phyloP scores from a whole-genome alignment of 2,888 invertebrate genomes.

The Dynastes maya region DNA sequence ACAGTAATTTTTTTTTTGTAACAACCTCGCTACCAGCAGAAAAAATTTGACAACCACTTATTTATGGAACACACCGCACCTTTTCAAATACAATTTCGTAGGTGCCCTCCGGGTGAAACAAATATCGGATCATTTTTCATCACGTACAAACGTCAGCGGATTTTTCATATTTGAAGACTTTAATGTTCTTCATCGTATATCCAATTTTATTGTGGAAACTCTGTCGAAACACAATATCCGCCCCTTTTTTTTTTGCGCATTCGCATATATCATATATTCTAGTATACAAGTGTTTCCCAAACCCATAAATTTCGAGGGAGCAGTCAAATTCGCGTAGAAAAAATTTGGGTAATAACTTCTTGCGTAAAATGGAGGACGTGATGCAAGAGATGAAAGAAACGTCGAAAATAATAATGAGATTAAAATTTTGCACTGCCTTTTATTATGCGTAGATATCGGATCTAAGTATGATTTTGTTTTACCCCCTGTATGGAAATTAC shows the following conservation, averaged over 20 bases:
- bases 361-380: conserved; percentile 12
- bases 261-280: neutral
- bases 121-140: neutral
- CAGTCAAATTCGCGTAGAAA: conserved; percentile 34
- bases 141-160: neutral
- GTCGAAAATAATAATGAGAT: conserved; percentile 24
- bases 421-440: neutral
- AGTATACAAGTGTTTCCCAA: conserved; percentile 5
- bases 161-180: conserved; percentile 7
- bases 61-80: no score
- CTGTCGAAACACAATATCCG: conserved; percentile 23
- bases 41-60: neutral
- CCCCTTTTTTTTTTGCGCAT: neutral
- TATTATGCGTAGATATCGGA: neutral
- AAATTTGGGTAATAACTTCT: conserved; percentile 32
- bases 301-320: conserved; percentile 16
- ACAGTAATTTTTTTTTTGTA: no score
- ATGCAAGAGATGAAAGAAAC: neutral
- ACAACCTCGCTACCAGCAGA: neutral
- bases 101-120: conserved; percentile 8
- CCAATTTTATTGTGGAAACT: conserved; percentile 32
- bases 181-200: conserved; percentile 7
- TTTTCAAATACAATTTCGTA: neutral
- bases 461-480: no score
- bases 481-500: no score